These are phyloP conservation scores for Axis porcinus DNA, from an alignment of 2,113 vertebrate species.

Conservation along the genomic window DNA sequence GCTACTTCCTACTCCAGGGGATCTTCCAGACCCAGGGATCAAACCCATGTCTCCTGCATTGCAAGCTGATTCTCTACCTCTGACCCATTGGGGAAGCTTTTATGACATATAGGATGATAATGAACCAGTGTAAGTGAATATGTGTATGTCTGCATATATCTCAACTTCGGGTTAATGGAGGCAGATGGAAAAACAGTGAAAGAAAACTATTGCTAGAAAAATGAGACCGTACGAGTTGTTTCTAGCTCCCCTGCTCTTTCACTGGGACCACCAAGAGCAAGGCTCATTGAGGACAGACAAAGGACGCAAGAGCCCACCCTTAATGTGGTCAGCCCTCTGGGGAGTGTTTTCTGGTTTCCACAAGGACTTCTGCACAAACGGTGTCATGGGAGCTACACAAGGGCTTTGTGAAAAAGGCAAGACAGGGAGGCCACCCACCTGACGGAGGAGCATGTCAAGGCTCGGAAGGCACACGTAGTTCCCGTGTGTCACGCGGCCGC, in stretches of 20 bases:
- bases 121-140: not conserved
- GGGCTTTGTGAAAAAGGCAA: not conserved
- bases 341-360: not conserved
- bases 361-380: not conserved
- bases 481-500: accelerated
- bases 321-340: not conserved
- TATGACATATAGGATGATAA: not conserved
- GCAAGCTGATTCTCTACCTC: not conserved
- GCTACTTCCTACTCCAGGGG: not conserved
- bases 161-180: not conserved
- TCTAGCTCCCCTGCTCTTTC: not conserved
- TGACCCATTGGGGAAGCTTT: not conserved
- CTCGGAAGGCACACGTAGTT: not conserved
- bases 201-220: not conserved
- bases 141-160: accelerated
- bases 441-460: accelerated
- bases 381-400: not conserved
- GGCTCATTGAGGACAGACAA: not conserved
- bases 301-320: not conserved
- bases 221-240: accelerated
- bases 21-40: not conserved
- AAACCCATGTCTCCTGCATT: not conserved
- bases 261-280: no score
- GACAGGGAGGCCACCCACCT: accelerated
- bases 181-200: not conserved